Base-by-base conservation (phyloP, 1,140 invertebrate species). In the Anoplolepis gracilipes region DNA sequence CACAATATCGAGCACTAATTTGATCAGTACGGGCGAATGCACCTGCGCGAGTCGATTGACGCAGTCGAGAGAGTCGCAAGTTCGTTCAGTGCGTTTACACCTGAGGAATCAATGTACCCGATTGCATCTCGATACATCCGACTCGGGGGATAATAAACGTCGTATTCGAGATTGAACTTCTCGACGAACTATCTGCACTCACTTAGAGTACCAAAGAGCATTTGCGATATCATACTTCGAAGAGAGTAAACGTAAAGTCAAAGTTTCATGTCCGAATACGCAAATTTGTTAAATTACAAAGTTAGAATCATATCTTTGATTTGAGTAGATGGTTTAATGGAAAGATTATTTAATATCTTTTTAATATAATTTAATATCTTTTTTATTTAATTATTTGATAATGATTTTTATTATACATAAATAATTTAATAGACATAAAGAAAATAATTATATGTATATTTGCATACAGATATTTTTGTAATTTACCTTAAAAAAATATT, bases 101-200 rank as follows among this genome's bases (percentile, higher is more conserved):
- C 49, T 33, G 64, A 33, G 46, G 62, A 79, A 79, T 70, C 77
- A 79, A 79, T 79, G 77, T 49, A 33, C 77, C 70, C 46, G 64
- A 79, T 79, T 69, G 42, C 64, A 79, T 67, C 46, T 70, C 64
- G 77, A 79, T 79, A 57, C 49, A 67, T 28, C n/a, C 30, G 62
- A 30, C 61, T 67, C 61, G 30, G 5, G 30, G 64, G 64, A 61
- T 79, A 79, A 79, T 79, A 64, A 46, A 53, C 46, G 46, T n/a
- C 46, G 77, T 33, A 70, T 79, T 65, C 42, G 75, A 64, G 62
- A 67, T 53, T 67, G 62, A 49, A 28, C 30, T 79, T n/a, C 42
- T 30, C 42, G 62, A 25, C 30, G 42, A 36, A 64, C 11, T 46
- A 30, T 19, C 25, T 22, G 57, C 39, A n/a, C 59, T 77, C 8